Conservation (phyloP, 2,797 vertebrate genomes). For the Coreius guichenoti region DNA sequence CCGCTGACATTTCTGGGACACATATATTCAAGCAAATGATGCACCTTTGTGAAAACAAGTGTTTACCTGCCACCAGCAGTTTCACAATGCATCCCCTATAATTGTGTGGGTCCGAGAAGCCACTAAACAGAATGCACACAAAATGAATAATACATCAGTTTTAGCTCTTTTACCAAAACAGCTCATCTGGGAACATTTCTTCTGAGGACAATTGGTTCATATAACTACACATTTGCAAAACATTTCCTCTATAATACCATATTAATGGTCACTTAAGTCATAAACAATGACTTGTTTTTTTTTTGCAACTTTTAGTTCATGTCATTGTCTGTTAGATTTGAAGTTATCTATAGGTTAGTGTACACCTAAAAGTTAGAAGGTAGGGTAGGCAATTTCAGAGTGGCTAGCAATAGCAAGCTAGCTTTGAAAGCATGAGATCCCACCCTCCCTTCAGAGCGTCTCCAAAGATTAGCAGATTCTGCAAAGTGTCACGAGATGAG, state of each 20-base stretch:
- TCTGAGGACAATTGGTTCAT: not conserved
- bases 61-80: constrained; percentile 31
- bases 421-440: not conserved
- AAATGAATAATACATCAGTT: constrained; percentile 32
- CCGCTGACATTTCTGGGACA: constrained; percentile 57
- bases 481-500: no score
- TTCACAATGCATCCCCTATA: constrained; percentile 7
- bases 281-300: not conserved
- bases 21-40: constrained; percentile 37
- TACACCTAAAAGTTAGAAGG: not conserved
- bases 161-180: constrained; percentile 7
- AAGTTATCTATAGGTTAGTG: not conserved
- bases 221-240: not conserved
- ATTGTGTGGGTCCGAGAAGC: constrained; percentile 13
- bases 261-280: not conserved
- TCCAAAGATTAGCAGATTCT: no score
- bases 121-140: constrained; percentile 16
- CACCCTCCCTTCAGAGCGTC: not conserved
- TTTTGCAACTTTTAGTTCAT: no score
- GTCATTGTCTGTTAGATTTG: not conserved
- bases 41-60: constrained; percentile 46
- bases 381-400: not conserved
- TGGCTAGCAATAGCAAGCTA: not conserved
- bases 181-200: constrained; percentile 6
- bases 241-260: not conserved